Conservation (phyloP, 1,140 invertebrate species). For the Oedothorax gibbosus region DNA sequence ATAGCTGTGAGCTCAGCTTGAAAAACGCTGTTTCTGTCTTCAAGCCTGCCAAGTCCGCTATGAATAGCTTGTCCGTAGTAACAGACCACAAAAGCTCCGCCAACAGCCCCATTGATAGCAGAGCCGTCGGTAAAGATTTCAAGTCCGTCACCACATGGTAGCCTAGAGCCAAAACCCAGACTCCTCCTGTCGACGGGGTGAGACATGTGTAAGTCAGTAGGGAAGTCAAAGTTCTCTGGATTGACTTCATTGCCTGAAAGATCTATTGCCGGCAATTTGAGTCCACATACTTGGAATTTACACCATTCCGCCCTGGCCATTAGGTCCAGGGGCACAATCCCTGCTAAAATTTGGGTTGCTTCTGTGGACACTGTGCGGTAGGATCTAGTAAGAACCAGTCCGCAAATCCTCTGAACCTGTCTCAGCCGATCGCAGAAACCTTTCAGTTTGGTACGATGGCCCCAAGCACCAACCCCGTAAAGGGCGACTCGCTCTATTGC, state of each 20-base stretch:
- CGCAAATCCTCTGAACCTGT: background rate
- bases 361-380: background rate
- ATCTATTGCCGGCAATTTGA: background rate
- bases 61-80: background rate
- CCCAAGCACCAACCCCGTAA: background rate
- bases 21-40: background rate
- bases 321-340: background rate
- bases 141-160: background rate
- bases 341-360: background rate
- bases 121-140: constrained; percentile 1
- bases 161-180: background rate
- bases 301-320: too few relatives aligned
- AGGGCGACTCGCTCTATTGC: background rate
- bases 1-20: background rate
- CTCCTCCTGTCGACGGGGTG: background rate
- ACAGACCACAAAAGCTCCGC: background rate
- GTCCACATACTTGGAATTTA: background rate
- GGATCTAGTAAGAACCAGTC: background rate
- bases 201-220: too few relatives aligned
- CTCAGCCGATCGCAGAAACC: background rate
- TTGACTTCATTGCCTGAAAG: rapidly evolving
- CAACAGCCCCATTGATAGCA: background rate
- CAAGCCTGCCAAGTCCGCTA: background rate
- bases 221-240: too few relatives aligned
- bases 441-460: background rate